A percentile compares a stretch with the other conserved stretches of the same genome.
Conservation (phyloP, 2,888 invertebrate genomes). For the Monochamus alternatus region DNA sequence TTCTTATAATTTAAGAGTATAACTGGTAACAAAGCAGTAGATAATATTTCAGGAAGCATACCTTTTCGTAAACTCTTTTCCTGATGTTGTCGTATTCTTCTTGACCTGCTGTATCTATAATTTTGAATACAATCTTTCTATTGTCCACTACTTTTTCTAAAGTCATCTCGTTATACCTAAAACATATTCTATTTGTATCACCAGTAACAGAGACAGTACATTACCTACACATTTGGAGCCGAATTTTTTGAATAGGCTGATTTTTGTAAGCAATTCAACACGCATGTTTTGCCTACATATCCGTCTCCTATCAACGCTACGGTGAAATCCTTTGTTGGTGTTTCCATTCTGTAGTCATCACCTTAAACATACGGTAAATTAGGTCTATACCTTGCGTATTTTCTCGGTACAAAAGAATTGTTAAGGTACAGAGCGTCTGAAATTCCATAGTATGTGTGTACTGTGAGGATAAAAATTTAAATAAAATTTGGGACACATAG, state of each 20-base stretch:
- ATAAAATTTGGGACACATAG: no score
- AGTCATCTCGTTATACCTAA: conserved; percentile 46
- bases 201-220: neutral
- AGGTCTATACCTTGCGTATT: no score
- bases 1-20: no score
- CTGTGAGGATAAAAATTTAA: no score
- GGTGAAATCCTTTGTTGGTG: conserved; percentile 3
- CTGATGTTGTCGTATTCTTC: conserved; percentile 78
- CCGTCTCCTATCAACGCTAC: conserved; percentile 80
- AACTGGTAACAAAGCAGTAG: no score
- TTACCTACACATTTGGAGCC: conserved; percentile 46
- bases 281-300: conserved; percentile 89
- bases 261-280: conserved; percentile 85
- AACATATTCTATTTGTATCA: neutral
- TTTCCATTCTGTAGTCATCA: neutral
- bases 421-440: no score
- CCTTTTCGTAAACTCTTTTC: conserved; percentile 48
- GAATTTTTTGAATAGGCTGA: conserved; percentile 61
- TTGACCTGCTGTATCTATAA: conserved; percentile 82
- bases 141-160: conserved; percentile 24
- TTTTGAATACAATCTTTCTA: conserved; percentile 6
- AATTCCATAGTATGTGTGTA: no score
- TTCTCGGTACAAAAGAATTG: no score
- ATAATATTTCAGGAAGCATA: no score
- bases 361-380: no score